Evolutionary conservation across 2,888 invertebrate species (phyloP), one percentile per base, ranked within the genome.

Genomic region (Sceliomorpha sp.): DNA sequence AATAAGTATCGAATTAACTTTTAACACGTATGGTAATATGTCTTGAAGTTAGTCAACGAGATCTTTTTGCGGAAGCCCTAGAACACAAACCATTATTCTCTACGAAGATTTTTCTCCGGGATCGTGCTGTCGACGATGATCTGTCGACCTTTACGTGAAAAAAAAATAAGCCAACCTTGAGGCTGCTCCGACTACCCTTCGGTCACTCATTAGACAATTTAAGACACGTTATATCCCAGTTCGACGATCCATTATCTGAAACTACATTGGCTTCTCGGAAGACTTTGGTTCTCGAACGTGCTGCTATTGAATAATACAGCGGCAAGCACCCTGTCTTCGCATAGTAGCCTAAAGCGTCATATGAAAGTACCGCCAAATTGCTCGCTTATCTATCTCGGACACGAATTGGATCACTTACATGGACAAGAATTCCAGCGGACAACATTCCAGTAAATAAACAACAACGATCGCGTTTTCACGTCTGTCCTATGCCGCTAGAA

Each of bases 121-220:
- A 55, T 56, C 24, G 34, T n/a, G 27, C 37, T 27, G 60, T 53
- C 53, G 53, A 68, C 64, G 59, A 53, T 58, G 26, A 36, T n/a
- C n/a, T n/a, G n/a, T n/a, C n/a, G n/a, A 37, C 40, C 53, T 73
- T 78, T 79, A 75, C 72, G 70, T 78, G 74, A 74, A 82, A 70
- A 70, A n/a, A 75, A 80, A 75, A 64, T 76, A 60, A 74, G 63
- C 39, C 59, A 78, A 79, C 79, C 79, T 80, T 81, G 75, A 64
- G 34, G 45, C 45, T 68, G 45, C 55, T 36, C 31, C 44, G 32
- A 66, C 66, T 80, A 78, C 80, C 82, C 83, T 80, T 82, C 78
- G 82, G 80, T 80, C 82, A 78, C 82, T 81, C 80, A 84, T 87
- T 87, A 87, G 85, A 87, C 77, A 86, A 86, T 87, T 86, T 83